Evolutionary conservation across 1,140 invertebrate genomes (phyloP).

Genomic region (Colletes latitarsis): DNA sequence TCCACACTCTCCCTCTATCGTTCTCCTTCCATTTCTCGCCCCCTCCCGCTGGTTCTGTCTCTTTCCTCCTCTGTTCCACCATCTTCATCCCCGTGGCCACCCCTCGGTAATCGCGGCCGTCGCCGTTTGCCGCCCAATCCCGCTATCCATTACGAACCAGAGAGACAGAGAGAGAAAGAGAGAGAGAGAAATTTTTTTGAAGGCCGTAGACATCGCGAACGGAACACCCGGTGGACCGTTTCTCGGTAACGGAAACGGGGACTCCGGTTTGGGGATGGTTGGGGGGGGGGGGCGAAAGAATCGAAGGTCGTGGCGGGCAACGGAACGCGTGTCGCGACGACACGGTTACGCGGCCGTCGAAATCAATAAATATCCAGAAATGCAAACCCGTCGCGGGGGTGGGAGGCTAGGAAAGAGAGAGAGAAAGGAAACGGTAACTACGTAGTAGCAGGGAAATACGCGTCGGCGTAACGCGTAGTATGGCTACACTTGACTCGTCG

Average conservation of each 20-base stretch:
- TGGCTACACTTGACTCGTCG: slow-evolving; percentile 62
- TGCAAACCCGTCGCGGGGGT: background rate
- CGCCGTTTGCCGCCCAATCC: slow-evolving; percentile 63
- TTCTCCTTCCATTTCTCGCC: slow-evolving; percentile 54
- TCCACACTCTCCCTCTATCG: slow-evolving; percentile 65
- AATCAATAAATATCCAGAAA: slow-evolving; percentile 47
- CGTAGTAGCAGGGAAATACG: slow-evolving; percentile 49
- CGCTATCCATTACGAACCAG: slow-evolving; percentile 54
- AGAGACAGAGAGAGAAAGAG: no score
- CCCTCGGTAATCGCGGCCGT: slow-evolving; percentile 55
- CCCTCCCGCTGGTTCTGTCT: slow-evolving; percentile 50
- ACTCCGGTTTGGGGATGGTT: no score
- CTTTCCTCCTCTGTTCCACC: slow-evolving; percentile 37
- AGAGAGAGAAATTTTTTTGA: slow-evolving; percentile 42
- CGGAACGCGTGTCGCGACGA: background rate
- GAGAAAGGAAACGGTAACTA: slow-evolving; percentile 34
- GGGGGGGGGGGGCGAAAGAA: background rate
- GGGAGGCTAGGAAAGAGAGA: background rate
- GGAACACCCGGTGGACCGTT: no score
- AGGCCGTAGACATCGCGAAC: background rate
- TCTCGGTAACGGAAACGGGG: no score
- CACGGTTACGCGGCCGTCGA: slow-evolving; percentile 19
- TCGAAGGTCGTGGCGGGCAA: background rate
- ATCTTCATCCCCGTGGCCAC: slow-evolving; percentile 60
- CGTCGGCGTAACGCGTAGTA: slow-evolving; percentile 46